phyloP scores from a whole-genome alignment of 2,797 vertebrate species.

The Pogoniulus pusillus region DNA sequence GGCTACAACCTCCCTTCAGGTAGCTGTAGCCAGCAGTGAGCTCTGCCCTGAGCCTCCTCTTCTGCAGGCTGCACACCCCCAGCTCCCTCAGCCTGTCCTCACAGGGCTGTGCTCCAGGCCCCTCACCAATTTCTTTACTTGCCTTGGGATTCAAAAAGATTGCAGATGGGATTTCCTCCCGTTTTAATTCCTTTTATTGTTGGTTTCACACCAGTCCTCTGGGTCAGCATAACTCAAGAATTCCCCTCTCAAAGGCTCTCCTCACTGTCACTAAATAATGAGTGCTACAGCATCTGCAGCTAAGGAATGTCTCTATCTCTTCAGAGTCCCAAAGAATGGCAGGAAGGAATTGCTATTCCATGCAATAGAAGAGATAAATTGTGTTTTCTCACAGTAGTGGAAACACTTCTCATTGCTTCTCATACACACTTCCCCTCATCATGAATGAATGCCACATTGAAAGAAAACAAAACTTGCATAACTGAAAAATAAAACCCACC shows the following conservation, averaged over 20 bases:
- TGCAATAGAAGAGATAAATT: not conserved
- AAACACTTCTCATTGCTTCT: not conserved
- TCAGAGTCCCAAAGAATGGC: not conserved
- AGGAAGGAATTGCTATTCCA: not conserved
- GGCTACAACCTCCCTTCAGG: no score
- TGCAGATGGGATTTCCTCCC: not conserved
- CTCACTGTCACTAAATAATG: not conserved
- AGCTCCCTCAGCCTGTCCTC: no score
- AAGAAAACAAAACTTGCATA: not conserved
- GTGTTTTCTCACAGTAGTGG: not conserved
- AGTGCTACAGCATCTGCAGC: not conserved
- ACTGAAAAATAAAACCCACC: not conserved
- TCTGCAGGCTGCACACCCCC: no score
- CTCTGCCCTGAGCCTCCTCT: no score
- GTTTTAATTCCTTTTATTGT: not conserved
- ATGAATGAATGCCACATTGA: not conserved
- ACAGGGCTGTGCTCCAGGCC: no score
- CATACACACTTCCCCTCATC: not conserved
- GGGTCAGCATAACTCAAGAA: not conserved
- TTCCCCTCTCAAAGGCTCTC: not conserved
- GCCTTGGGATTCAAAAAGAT: not conserved
- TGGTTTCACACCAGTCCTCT: not conserved
- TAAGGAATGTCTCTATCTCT: not conserved
- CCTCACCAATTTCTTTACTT: no score
- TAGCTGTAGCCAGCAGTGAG: no score